Evolutionary conservation across 2,113 vertebrate species (phyloP).

Genomic region (Propithecus coquereli): DNA sequence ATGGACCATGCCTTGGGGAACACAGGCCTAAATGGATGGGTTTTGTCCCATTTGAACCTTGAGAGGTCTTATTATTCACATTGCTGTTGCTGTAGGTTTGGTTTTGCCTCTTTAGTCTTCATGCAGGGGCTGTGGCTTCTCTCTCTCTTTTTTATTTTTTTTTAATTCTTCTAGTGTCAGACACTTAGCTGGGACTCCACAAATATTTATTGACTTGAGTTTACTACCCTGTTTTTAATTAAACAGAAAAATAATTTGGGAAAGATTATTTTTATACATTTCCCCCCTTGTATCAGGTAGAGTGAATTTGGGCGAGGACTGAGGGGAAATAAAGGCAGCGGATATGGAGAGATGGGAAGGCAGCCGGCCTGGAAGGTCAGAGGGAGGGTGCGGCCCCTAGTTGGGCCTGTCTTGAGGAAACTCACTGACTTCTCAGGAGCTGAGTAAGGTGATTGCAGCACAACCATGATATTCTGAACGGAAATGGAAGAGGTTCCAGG

Average conservation of each 20-base stretch:
- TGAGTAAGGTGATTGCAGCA: neutral
- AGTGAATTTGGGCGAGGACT: neutral
- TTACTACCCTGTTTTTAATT: neutral
- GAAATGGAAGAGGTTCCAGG: neutral
- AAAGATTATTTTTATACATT: neutral
- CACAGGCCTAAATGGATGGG: neutral
- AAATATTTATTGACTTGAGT: neutral
- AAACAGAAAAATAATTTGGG: neutral
- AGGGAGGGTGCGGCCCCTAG: neutral
- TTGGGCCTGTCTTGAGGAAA: neutral
- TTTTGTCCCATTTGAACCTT: neutral
- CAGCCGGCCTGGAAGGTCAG: too few species aligned
- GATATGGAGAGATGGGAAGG: neutral
- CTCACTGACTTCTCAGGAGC: neutral
- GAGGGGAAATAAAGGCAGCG: too few species aligned
- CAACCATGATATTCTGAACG: neutral
- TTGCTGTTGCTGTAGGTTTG: neutral
- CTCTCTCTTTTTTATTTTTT: neutral
- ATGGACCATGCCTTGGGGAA: too few species aligned
- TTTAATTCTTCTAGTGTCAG: neutral
- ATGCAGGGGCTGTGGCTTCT: neutral
- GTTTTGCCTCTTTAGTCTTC: neutral
- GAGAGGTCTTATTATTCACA: neutral
- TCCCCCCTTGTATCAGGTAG: neutral
- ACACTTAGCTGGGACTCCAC: neutral